Conservation (phyloP, 2,888 invertebrate species). For the Platerodrilus igneus region DNA sequence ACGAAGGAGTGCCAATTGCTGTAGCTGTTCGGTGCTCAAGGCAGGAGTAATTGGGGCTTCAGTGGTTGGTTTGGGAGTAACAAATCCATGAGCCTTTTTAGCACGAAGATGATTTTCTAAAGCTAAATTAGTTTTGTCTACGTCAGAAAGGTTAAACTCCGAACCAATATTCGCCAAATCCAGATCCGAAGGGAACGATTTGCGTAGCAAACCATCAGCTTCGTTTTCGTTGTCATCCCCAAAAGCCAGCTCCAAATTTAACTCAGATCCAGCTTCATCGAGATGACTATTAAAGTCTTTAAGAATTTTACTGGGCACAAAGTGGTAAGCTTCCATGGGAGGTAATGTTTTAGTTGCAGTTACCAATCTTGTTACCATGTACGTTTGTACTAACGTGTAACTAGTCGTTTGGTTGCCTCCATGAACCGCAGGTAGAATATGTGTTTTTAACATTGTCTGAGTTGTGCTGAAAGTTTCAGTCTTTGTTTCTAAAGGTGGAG, state of each 20-base stretch:
- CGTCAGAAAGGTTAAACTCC: slow-evolving; percentile 66
- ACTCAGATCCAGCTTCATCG: slow-evolving; percentile 84
- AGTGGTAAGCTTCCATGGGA: slow-evolving; percentile 81
- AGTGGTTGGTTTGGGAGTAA: slow-evolving; percentile 33
- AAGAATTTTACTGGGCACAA: slow-evolving; percentile 78
- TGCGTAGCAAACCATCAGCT: slow-evolving; percentile 49
- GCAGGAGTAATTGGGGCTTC: slow-evolving; percentile 44
- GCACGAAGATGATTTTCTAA: slow-evolving; percentile 52
- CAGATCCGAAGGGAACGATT: slow-evolving; percentile 59
- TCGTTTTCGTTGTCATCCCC: slow-evolving; percentile 72
- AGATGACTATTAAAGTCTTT: slow-evolving; percentile 85
- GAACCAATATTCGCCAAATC: slow-evolving; percentile 70
- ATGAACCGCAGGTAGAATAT: slow-evolving; percentile 77
- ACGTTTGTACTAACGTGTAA: slow-evolving; percentile 83
- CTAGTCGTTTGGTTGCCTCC: slow-evolving; percentile 69
- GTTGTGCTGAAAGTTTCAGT: slow-evolving; percentile 91
- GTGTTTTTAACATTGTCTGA: slow-evolving; percentile 82
- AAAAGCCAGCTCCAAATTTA: slow-evolving; percentile 80
- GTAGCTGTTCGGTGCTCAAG: slow-evolving; percentile 66
- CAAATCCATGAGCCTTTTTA: slow-evolving; percentile 46
- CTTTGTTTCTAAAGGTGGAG: slow-evolving; percentile 80
- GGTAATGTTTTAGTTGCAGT: slow-evolving; percentile 88
- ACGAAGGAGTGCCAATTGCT: slow-evolving; percentile 68
- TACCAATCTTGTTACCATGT: slow-evolving; percentile 78
- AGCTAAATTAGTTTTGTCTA: slow-evolving; percentile 58